Conservation (phyloP, 1,140 invertebrate genomes). For the Saccostrea cuccullata region DNA sequence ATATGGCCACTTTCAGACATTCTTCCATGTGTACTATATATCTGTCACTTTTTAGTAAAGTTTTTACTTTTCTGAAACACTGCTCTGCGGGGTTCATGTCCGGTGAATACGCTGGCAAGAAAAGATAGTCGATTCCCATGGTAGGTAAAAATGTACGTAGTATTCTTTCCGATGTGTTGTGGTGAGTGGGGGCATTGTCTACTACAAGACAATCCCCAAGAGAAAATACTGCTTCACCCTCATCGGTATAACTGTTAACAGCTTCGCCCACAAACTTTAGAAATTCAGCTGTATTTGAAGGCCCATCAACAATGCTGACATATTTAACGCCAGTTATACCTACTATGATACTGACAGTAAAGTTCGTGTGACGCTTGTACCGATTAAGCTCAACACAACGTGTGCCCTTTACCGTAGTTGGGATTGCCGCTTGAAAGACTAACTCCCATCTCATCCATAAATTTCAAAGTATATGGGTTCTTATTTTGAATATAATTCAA, state of each 20-base stretch:
- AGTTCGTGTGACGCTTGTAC: background rate
- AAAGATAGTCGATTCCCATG: constrained; percentile 21
- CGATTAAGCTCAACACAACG: background rate
- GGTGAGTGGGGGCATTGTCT: background rate
- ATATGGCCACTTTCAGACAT: background rate
- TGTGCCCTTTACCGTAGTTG: background rate
- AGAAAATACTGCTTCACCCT: constrained; percentile 10
- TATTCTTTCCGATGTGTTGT: constrained; percentile 12
- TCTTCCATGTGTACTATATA: background rate
- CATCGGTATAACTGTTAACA: constrained; percentile 25
- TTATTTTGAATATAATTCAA: background rate
- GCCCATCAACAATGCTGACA: too few relatives aligned
- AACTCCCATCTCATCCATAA: background rate
- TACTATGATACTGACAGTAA: background rate
- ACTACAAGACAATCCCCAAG: background rate
- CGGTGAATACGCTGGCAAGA: constrained; percentile 33
- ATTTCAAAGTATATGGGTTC: too few relatives aligned
- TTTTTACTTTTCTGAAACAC: constrained; percentile 40
- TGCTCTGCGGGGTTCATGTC: constrained; percentile 39
- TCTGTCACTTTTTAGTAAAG: background rate
- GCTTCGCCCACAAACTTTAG: constrained; percentile 21
- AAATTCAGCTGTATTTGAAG: too few relatives aligned
- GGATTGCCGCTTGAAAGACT: background rate
- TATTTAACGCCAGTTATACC: background rate
- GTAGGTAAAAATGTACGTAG: constrained; percentile 8